Evolutionary conservation across 2,888 invertebrate species (phyloP), one percentile per base, ranked within the genome.

Genomic region (Mythimna albipuncta): DNA sequence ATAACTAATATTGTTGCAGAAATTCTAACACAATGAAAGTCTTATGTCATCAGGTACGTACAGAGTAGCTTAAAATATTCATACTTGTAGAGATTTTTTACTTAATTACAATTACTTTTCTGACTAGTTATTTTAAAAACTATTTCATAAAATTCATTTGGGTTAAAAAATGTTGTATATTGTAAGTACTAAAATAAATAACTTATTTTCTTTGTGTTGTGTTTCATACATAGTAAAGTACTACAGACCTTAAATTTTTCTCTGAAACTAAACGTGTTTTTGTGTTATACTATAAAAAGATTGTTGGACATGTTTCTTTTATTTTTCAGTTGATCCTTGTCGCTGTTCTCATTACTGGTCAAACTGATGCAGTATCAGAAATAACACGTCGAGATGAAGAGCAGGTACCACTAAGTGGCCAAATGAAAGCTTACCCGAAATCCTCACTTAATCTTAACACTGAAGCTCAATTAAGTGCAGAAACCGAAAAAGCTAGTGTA

Each of bases 241-340:
- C 3, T 4, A 21, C 0, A 11, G 9, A 21, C 6, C 16, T 47
- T 26, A 55, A 21, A 13, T 13, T 11, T 58, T 1, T 58, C 9
- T 6, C 9, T 6, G 5, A 58, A 19, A 58, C 19, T 19, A 57
- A 35, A 58, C 13, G 4, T 19, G n/a, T 58, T 58, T 11, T 35
- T 5, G 2, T 4, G 5, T 7, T 7, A 10, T 26, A 10, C 16
- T 2, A 13, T 19, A 35, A 32, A 52, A 5, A 32, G 2, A 32
- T 13, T 16, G 10, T 35, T 32, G 44, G 2, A 9, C 26, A 9
- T 26, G 26, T 67, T 66, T 57, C 0, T 72, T 75, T 58, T 69
- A 13, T 10, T 63, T 76, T 76, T 6, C 59, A 77, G 77, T 50
- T 67, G 54, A 61, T 77, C 6, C n/a, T 77, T 59, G 26, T 64